These are phyloP conservation scores for Agraylea sexmaculata DNA, from an alignment of 1,140 invertebrate genomes.

Conservation along the genomic window DNA sequence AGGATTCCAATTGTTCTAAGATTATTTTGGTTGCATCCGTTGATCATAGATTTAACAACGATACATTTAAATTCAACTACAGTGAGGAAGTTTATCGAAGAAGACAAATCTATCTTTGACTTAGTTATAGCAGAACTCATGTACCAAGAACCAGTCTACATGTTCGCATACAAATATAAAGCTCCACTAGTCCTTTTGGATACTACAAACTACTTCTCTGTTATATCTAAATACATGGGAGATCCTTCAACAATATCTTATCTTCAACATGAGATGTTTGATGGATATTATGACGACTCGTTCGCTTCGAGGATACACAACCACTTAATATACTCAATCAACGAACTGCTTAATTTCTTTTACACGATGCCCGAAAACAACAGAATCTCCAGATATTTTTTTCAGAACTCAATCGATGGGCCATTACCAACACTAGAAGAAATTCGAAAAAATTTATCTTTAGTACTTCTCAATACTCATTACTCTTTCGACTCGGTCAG, in stretches of 20 bases:
- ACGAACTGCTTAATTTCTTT: constrained; percentile 27
- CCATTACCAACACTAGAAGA: constrained; percentile 18
- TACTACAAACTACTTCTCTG: too few relatives aligned
- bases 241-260: constrained; percentile 32
- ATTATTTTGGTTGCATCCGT: too few relatives aligned
- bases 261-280: constrained; percentile 37
- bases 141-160: constrained; percentile 29
- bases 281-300: constrained; percentile 35
- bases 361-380: constrained; percentile 18
- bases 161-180: constrained; percentile 28
- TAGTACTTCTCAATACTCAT: constrained; percentile 43
- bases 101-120: too few relatives aligned
- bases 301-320: constrained; percentile 27
- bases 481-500: constrained; percentile 34
- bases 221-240: constrained; percentile 36
- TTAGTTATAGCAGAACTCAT: constrained; percentile 30
- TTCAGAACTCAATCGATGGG: constrained; percentile 21
- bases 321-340: constrained; percentile 24
- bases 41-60: too few relatives aligned
- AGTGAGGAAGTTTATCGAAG: too few relatives aligned
- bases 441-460: constrained; percentile 24
- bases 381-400: constrained; percentile 22
- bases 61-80: too few relatives aligned
- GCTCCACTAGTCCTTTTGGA: constrained; percentile 21
- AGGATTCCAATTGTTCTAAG: too few relatives aligned